Evolutionary conservation across 1,140 invertebrate species (phyloP).

Genomic region (Bicyclus anynana): DNA sequence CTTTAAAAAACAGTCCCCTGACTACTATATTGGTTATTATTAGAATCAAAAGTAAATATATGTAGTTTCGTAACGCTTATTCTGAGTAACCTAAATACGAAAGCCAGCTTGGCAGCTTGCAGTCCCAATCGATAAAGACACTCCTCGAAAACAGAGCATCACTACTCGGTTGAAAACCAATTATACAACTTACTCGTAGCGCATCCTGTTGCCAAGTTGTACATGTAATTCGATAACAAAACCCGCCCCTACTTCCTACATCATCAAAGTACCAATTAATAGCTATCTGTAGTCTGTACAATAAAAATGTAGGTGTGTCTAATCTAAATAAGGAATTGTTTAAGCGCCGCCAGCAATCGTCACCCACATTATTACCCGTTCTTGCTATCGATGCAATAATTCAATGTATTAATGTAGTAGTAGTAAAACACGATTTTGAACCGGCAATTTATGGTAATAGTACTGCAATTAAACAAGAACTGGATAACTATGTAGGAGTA

Average conservation of each 20-base stretch:
- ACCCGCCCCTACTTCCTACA: constrained; percentile 10
- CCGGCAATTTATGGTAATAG: background rate
- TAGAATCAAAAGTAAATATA: too few species aligned
- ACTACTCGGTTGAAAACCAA: constrained; percentile 9
- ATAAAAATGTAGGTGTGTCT: constrained; percentile 10
- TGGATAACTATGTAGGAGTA: background rate
- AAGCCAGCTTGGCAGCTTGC: background rate
- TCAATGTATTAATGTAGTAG: constrained; percentile 5
- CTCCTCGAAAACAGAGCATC: constrained; percentile 16
- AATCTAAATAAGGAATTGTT: constrained; percentile 12
- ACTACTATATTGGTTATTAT: too few species aligned
- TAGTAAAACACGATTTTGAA: background rate
- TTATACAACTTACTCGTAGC: constrained; percentile 16
- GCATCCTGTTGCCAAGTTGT: background rate
- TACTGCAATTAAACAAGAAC: background rate
- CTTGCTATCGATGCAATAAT: constrained; percentile 27
- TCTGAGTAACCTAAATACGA: background rate
- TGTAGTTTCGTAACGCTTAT: too few species aligned
- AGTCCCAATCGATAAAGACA: constrained; percentile 12
- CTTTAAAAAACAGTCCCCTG: too few species aligned
- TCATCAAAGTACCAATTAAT: constrained; percentile 10
- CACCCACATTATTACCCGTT: constrained; percentile 24
- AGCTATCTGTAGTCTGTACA: constrained; percentile 3
- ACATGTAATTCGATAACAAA: constrained; percentile 4
- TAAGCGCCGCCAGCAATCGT: constrained; percentile 11